These are phyloP conservation scores for Atethmia centrago DNA, from an alignment of 2,888 invertebrate genomes.

Conservation along the genomic window DNA sequence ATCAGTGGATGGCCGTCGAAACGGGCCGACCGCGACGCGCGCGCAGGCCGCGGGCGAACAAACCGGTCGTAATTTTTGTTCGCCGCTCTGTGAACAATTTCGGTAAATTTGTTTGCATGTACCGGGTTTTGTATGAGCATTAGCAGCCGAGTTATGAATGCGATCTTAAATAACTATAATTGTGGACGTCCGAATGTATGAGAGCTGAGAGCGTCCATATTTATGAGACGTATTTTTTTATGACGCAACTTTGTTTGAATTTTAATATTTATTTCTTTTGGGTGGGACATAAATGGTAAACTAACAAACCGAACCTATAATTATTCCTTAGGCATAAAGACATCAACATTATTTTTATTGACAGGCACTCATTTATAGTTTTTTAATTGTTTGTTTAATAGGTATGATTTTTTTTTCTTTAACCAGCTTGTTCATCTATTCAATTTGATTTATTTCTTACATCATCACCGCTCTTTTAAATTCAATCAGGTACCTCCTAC, in stretches of 20 bases:
- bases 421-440: neutral
- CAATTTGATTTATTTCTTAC: neutral
- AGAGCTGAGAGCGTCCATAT: constrained; percentile 60
- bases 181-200: constrained; percentile 70
- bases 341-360: constrained; percentile 43
- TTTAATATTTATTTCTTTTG: constrained; percentile 65
- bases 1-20: constrained; percentile 76
- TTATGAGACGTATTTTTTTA: constrained; percentile 66
- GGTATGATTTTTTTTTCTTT: neutral
- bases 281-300: constrained; percentile 51
- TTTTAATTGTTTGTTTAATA: constrained; percentile 38
- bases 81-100: constrained; percentile 84
- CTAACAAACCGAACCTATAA: constrained; percentile 60
- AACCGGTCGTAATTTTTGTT: constrained; percentile 86
- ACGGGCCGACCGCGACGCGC: constrained; percentile 59
- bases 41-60: constrained; percentile 76
- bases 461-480: neutral
- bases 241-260: constrained; percentile 66
- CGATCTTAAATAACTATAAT: constrained; percentile 83
- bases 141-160: constrained; percentile 82
- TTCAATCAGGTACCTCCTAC: neutral
- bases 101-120: constrained; percentile 89
- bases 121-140: constrained; percentile 83
- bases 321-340: constrained; percentile 58
- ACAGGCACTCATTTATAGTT: constrained; percentile 42